A percentile compares a stretch with the other conserved stretches of the same genome.
phyloP scores from a whole-genome alignment of 2,888 invertebrate genomes.

The Drosophila robusta region DNA sequence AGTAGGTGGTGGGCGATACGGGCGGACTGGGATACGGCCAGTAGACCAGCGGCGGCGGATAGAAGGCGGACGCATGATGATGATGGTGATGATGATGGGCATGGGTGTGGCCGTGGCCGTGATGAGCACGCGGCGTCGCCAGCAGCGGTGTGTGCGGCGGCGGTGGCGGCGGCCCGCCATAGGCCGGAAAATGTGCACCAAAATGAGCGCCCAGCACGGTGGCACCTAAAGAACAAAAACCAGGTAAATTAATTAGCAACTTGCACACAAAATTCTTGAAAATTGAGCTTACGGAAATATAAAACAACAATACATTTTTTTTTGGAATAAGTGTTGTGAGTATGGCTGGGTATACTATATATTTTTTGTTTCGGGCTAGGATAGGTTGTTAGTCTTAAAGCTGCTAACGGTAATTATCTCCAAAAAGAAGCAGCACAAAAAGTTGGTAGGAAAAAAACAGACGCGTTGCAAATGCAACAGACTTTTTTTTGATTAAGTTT shows the following conservation, averaged over 20 bases:
- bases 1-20: slow-evolving; percentile 95
- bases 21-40: slow-evolving; percentile 98
- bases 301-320: slow-evolving; percentile 4
- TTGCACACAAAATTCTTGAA: not conserved
- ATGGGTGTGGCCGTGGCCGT: slow-evolving; percentile 85
- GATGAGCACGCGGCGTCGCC: slow-evolving; percentile 82
- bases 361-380: slow-evolving; percentile 6
- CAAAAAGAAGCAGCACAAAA: slow-evolving; percentile 38
- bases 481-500: slow-evolving; percentile 14
- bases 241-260: not conserved
- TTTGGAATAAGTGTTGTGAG: slow-evolving; percentile 68
- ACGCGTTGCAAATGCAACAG: slow-evolving; percentile 10
- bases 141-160: slow-evolving; percentile 77
- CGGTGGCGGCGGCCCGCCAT: slow-evolving; percentile 85
- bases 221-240: slow-evolving; percentile 86
- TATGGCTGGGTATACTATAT: slow-evolving; percentile 49
- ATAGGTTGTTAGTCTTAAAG: slow-evolving; percentile 41
- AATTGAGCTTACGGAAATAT: slow-evolving; percentile 5
- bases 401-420: slow-evolving; percentile 30
- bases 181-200: slow-evolving; percentile 83
- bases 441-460: slow-evolving; percentile 2
- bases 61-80: slow-evolving; percentile 85
- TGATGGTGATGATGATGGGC: slow-evolving; percentile 86
- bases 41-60: slow-evolving; percentile 91
- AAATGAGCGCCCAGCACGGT: slow-evolving; percentile 86